Base-by-base conservation (phyloP, 1,140 invertebrate genomes). In the Cyphomyrmex costatus region DNA sequence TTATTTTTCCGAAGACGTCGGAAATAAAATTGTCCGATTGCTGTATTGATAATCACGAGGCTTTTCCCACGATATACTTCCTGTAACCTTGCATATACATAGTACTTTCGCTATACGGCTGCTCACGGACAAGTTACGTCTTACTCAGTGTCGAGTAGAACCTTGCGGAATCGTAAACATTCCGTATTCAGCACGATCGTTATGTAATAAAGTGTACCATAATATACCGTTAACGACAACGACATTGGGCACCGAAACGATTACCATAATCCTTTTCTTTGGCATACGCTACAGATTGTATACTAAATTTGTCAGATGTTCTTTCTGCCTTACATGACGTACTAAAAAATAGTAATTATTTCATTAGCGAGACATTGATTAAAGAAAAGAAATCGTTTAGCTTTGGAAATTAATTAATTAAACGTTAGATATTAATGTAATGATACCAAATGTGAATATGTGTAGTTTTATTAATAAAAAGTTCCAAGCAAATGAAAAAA, bases 141-240 rank as follows among this genome's bases (percentile, higher is more conserved):
- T 71, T 80, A 58, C 36, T 36, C 66, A 82, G 71, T 33, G 10
- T 33, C 46, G 16, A 56, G 51, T n/a, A 71, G 33, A 82, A 71
- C 49, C 65, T 82, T 71, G 78, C 33, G n/a, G 49, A 80, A 68
- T 82, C 65, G 66, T 71, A 82, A 82, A 80, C 63, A 80, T 51
- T 33, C 16, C n/a, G 63, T 30, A 24, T 71, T 60, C 33, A 58
- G 53, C 36, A 21, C 24, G 7, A 21, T n/a, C 36, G 33, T 71
- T 73, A 73, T 24, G 66, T 58, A 80, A 80, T 71, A 58, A 82
- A 82, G 36, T 3, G 24, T 71, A 71, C 46, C 46, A 21, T 80
- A 80, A 19, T 21, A n/a, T 80, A 71, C 8, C 33, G 66, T 82
- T 71, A 58, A 82, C 51, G 30, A 36, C 42, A 51, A 30, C 61